Evolutionary conservation across 2,113 vertebrate species (phyloP).

Genomic region (Cardinalis cardinalis): DNA sequence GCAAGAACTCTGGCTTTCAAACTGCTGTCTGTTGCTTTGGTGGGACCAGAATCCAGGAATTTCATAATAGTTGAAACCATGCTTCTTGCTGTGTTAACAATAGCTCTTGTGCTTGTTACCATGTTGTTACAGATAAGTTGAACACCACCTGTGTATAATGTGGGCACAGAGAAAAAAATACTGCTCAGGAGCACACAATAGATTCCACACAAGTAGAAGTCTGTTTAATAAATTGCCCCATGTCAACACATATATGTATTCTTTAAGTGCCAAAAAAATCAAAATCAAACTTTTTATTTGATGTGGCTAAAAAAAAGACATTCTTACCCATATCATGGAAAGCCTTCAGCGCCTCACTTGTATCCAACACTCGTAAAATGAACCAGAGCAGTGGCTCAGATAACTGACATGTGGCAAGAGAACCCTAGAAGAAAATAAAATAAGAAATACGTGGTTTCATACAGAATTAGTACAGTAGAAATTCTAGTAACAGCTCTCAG

Average conservation of each 20-base stretch:
- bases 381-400: slow-evolving; percentile 98
- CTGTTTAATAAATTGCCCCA: background rate
- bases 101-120: slow-evolving; percentile 97
- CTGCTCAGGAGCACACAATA: background rate
- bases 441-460: background rate
- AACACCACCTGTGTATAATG: slow-evolving; percentile 82
- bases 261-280: background rate
- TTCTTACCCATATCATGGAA: slow-evolving; percentile 98
- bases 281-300: background rate
- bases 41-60: slow-evolving; percentile 94
- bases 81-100: slow-evolving; percentile 97
- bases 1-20: slow-evolving; percentile 93
- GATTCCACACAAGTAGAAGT: background rate
- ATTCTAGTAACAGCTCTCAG: background rate
- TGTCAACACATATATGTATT: background rate
- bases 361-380: slow-evolving; percentile 95
- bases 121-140: slow-evolving; percentile 99
- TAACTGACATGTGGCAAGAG: slow-evolving; percentile 95
- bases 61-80: slow-evolving; percentile 99
- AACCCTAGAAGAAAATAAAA: slow-evolving; percentile 78
- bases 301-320: background rate
- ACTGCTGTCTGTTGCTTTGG: slow-evolving; percentile 89
- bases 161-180: background rate
- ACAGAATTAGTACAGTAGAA: background rate
- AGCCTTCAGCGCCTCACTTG: slow-evolving; percentile 94